Conservation (phyloP, 2,797 vertebrate genomes). For the Eulemur rubriventer region DNA sequence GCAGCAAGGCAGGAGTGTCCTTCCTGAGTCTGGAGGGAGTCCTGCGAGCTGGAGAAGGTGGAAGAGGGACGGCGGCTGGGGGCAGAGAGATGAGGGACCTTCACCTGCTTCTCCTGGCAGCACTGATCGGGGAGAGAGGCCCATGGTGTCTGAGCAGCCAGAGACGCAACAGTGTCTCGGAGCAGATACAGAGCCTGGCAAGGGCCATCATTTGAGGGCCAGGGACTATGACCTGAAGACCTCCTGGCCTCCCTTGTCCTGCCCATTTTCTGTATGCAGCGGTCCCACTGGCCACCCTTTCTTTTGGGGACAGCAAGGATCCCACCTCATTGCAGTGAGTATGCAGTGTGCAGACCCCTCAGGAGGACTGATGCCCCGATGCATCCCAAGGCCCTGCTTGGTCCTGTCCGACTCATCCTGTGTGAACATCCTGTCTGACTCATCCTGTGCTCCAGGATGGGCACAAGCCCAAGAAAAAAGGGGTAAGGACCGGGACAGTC, state of each 20-base stretch:
- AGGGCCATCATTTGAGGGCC: background rate
- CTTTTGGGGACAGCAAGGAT: background rate
- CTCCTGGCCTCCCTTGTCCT: fast-evolving
- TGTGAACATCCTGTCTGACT: no score
- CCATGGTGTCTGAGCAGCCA: no score
- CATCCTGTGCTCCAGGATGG: background rate
- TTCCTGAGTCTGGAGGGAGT: background rate
- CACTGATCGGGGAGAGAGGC: background rate
- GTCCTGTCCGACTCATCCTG: background rate
- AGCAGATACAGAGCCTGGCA: background rate
- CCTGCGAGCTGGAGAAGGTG: background rate
- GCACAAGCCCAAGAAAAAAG: background rate
- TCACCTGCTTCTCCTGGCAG: background rate
- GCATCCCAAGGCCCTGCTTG: background rate
- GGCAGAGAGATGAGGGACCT: background rate
- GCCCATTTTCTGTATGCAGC: background rate
- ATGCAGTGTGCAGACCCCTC: background rate
- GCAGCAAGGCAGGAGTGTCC: background rate
- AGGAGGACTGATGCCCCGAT: no score
- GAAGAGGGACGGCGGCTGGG: background rate
- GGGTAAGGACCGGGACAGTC: background rate
- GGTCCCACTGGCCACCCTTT: fast-evolving
- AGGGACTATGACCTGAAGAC: background rate
- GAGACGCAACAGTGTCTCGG: background rate
- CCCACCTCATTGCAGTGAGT: background rate